Base-by-base conservation (phyloP, 37 sponge, comb jelly and placozoan species). In the Geodia barretti region DNA sequence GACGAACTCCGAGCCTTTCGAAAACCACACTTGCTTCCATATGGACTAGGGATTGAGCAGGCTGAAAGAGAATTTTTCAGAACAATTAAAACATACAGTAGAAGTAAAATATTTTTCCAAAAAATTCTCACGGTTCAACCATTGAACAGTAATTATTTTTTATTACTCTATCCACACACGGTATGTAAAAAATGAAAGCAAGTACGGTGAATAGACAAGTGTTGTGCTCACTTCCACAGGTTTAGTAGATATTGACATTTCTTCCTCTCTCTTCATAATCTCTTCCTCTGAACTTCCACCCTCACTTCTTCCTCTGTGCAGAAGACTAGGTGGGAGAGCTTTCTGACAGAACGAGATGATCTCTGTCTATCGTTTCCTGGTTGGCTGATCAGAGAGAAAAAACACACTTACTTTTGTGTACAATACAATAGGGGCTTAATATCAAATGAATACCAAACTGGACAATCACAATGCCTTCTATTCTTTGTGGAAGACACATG, bases 351-450 rank as follows among this genome's bases (percentile, higher is more conserved):
- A 95, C 1, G 75, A 28, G 29, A 92, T 80, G 68, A 95, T 39
- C 70, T 95, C 96, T 4, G 82, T n/a, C 88, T 42, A 92, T 76
- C 0, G 88, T 89, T 31, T 90, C 84, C 64, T 89, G 95, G 62
- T 93, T 93, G 39, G 94, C 95, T 95, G 62, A 21, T 72, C 24
- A 33, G 32, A 19, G 24, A 65, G 31, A 19, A 47, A 47, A 14
- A 14, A 47, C 54, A 14, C 14, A 47, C 54, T 14, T 47, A 47
- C 7, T 47, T 14, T 14, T 17, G 54, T n/a, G n/a, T n/a, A n/a
- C n/a, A n/a, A n/a, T n/a, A 19, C 24, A 33, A 70, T 5, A 29
- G 19, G 31, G 31, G 60, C 60, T 20, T 19, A 19, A 58, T 20
- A 58, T 11, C 60, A 58, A 47, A 47, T 7, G 54, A 47, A 7